Conservation (phyloP, 1,140 invertebrate genomes). For the Rhyzopertha dominica region DNA sequence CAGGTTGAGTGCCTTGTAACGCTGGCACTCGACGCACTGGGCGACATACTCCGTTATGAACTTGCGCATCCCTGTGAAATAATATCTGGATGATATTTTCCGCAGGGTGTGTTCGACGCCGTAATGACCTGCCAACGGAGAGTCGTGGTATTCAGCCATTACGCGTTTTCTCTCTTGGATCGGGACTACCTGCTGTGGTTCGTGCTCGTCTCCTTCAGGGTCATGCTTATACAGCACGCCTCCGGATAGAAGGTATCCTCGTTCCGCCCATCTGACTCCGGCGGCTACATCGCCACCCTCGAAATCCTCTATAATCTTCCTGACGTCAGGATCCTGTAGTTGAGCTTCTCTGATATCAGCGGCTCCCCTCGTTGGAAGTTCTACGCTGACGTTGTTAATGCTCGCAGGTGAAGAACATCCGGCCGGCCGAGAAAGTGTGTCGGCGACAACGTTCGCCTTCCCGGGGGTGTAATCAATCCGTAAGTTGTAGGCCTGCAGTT, state of each 20-base stretch:
- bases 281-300: conserved; percentile 14
- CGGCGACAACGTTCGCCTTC: conserved; percentile 35
- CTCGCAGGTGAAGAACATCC: conserved; percentile 17
- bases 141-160: not conserved
- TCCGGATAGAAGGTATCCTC: not conserved
- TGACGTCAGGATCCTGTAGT: not conserved
- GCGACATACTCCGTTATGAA: conserved; percentile 25
- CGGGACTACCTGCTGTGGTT: conserved; percentile 16
- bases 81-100: conserved; percentile 24
- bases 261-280: not conserved
- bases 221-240: not conserved
- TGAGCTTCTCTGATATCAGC: not conserved
- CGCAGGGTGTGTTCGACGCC: conserved; percentile 24
- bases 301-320: conserved; percentile 23
- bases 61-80: conserved; percentile 31
- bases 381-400: conserved; percentile 8
- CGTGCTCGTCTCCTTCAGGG: not conserved
- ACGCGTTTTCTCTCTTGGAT: not conserved
- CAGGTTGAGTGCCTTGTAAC: conserved; percentile 31
- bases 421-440: conserved; percentile 30
- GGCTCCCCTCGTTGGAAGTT: not conserved
- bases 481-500: conserved; percentile 43
- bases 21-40: conserved; percentile 31
- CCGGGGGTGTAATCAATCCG: conserved; percentile 28
- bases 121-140: conserved; percentile 25